Evolutionary conservation across 1,140 invertebrate genomes (phyloP), one percentile per base, ranked within the genome.

Genomic region (Lepidurus arcticus): DNA sequence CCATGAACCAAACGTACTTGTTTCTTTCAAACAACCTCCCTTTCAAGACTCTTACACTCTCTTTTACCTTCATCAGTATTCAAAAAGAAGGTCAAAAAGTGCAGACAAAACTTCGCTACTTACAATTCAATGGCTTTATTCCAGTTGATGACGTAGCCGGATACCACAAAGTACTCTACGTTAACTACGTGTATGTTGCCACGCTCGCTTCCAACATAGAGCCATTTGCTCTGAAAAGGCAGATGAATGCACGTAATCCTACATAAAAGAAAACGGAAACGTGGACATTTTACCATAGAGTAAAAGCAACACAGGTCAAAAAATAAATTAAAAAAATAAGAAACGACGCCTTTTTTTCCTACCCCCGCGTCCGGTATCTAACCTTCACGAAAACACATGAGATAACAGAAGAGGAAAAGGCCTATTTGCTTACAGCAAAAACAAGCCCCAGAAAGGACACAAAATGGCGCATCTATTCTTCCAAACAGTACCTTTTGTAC

Each of bases 71-170:
- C 34, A 34, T 65, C 13, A 1, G 21, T 21, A 65, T 7, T 0
- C 0, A 21, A 16, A 21, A 65, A 21, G 21, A 65, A 47, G 1
- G 53, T 13, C 26, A 74, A 73, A 13, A 21, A 76, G 24, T 16
- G 0, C 42, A 81, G 34, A 45, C 76, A 73, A 76, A 76, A 76
- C 74, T 7, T 47, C 44, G 73, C 76, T 81, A 95, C 95, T 96
- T 88, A 99, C 96, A 98, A 88, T 92, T 99, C 98, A 85, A 99
- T 99, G 82, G 97, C 95, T 89, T 99, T 99, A 89, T 99, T 99
- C 98, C 98, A 99, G 89, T 99, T 98, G 87, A 99, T 98, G 85
- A 98, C 91, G 88, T 99, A 99, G 81, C 97, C 97, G 83, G 96
- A 98, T 81, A 99, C 90, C 82, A 90, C 88, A 87, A 99, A 99